Base-by-base conservation (phyloP, 2,888 invertebrate genomes). In the Ditylenchus weischeri region DNA sequence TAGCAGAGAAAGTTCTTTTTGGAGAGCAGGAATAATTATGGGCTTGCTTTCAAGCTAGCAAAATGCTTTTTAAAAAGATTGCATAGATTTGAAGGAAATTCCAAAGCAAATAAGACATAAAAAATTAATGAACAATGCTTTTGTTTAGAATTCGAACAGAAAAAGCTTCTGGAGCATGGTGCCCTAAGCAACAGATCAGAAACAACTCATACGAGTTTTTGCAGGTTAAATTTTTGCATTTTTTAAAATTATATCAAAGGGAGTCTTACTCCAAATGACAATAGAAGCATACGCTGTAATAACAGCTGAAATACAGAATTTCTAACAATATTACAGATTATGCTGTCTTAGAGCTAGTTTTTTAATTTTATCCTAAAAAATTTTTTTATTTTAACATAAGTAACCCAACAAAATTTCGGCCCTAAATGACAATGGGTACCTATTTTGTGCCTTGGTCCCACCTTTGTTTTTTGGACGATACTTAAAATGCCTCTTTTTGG, bases 81-180 rank as follows among this genome's bases (percentile, higher is more conserved):
- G 54, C 54, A 54, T 23, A 54, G n/a, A 54, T 11, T 13, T 29
- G 1, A 59, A 59, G 13, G 29, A 29, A 64, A 64, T 57, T 57
- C 19, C 18, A 64, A 21, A 64, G 36, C 38, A 64, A 19, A 51
- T 21, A 29, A 29, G 5, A 64, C 57, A 50, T 64, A 29, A 23
- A 19, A 57, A 62, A 21, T 48, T 62, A 62, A 62, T 62, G 1
- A 59, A 59, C 7, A 57, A 47, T 13, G 48, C 0, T 15, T n/a
- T 54, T 57, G 84, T 84, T 29, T 88, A 92, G 92, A 84, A 86
- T 92, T 76, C 88, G 90, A 75, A 89, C 89, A 77, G 92, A 93
- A 83, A 87, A 88, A 74, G 88, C 89, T 79, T 91, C 92, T 13
- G 93, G 93, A 60, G 93, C 93, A 0, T 93, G 93, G 93, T 93